Evolutionary conservation across 2,113 vertebrate species (phyloP), one percentile per base, ranked within the genome.

Genomic region (Poeciliopsis retropinna): DNA sequence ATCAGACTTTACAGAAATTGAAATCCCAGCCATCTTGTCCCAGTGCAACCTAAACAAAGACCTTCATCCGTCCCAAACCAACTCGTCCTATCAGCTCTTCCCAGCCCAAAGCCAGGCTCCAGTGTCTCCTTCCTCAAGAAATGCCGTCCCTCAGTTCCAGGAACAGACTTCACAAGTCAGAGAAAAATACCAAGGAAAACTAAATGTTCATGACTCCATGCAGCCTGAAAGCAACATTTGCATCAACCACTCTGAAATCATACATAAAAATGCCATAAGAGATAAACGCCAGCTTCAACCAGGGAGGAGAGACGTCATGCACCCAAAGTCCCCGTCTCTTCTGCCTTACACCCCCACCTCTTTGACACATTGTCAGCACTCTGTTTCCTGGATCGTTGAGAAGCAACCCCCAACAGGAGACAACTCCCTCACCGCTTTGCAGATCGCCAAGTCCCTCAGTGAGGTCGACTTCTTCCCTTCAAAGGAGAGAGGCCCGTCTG

Each of bases 1-100:
- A 67, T 94, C 94, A 2, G 91, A 95, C 89, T 95, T 95, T 60
- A 93, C 94, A 1, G 95, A 95, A 83, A 95, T 95, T n/a, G 95
- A 95, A 81, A 95, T 95, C 70, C 95, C 95, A 29, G 91, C 82
- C 60, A 74, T 92, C 66, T 79, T 92, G 25, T 87, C 93, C 11
- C 88, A 91, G 28, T 93, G 87, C 75, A 65, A 74, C 64, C 71
- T 88, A 19, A 62, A 83, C 27, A 86, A 62, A 32, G 90, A 93
- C 10, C 83, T 84, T 63, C 90, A 86, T 1, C 47, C 71, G 11
- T 47, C 88, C 34, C 88, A 85, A 70, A 73, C 81, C 44, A 76
- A 82, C 5, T 91, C 93, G 13, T 94, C 95, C 44, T 95, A 95
- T 80, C 94, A 95, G 82, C 94, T 95, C 66, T 95, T 95, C 28